Evolutionary conservation across 2,888 invertebrate genomes (phyloP), one percentile per base, ranked within the genome.

Genomic region (Mamestra brassicae): DNA sequence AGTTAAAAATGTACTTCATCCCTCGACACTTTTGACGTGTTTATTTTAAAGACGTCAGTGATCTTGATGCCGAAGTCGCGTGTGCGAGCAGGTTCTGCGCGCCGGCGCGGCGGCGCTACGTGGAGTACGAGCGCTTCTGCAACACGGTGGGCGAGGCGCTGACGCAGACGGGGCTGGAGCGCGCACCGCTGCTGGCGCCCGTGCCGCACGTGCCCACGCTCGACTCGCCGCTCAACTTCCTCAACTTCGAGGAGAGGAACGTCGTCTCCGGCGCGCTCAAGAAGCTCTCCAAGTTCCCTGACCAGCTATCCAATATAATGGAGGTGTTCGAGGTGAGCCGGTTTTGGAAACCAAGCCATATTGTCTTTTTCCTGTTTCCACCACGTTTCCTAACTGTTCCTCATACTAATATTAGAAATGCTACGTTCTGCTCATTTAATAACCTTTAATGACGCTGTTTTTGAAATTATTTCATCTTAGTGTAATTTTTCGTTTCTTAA

Each of bases 171-270:
- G 97, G 97, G 76, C 94, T 98, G 81, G 97, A 97, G 92, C 97
- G 97, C 83, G 97, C 98, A 68, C 98, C 98, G 15, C 95, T 98
- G 78, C 93, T 98, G 76, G 93, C 97, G 78, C 98, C 98, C 0
- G 90, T 98, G 26, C 97, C 97, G 85, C 98, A 98, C 92, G 94
- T 98, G 80, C 98, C 98, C 55, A 97, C 97, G 63, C 92, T 96
- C 60, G 98, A 98, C 90, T 97, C 97, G 83, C 96, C 97, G 84
- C 92, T 90, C 85, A 94, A 94, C 92, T 98, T 98, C 96, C 97
- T 98, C 83, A 98, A 98, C 94, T 98, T 97, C 91, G 98, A 98
- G 80, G 98, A 98, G 93, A 95, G 98, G 47, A 96, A 96, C 75
- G 90, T 96, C 52, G 96, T 97, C 57, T 97, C 98, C 2, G 94